A percentile compares a stretch with the other conserved stretches of the same genome.
These are phyloP conservation scores for Drosophila dunni DNA, from an alignment of 1,140 invertebrate species.

Conservation along the genomic window DNA sequence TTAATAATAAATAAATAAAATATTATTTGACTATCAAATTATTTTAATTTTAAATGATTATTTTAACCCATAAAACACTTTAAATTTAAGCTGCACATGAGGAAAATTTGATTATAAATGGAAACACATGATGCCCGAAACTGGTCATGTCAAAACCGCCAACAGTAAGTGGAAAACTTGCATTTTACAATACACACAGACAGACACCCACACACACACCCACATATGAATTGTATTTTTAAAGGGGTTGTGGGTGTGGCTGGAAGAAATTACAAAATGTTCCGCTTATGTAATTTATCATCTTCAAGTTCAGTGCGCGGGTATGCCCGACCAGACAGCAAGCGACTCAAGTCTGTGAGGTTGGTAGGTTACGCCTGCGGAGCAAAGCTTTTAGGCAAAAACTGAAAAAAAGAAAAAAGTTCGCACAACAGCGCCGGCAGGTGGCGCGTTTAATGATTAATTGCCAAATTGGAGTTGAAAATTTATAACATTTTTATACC, in stretches of 20 bases:
- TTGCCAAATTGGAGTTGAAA: slow-evolving; percentile 69
- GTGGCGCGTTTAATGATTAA: slow-evolving; percentile 66
- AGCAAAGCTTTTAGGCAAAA: slow-evolving; percentile 60
- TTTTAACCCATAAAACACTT: too few species aligned
- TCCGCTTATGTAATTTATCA: slow-evolving; percentile 73
- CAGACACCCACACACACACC: slow-evolving; percentile 5
- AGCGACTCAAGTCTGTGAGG: slow-evolving; percentile 2
- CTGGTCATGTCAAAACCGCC: slow-evolving; percentile 31
- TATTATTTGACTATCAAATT: neutral
- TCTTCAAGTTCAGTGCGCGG: slow-evolving; percentile 54
- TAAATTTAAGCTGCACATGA: neutral
- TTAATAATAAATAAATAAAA: too few species aligned
- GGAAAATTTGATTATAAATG: neutral
- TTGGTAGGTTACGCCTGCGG: neutral
- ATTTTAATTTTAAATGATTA: too few species aligned
- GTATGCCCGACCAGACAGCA: neutral
- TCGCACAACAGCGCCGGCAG: slow-evolving; percentile 37
- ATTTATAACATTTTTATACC: slow-evolving; percentile 63
- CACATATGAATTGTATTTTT: slow-evolving; percentile 15
- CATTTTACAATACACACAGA: slow-evolving; percentile 20
- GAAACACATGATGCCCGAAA: slow-evolving; percentile 38
- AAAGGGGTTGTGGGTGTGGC: neutral
- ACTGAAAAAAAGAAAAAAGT: neutral
- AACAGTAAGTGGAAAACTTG: slow-evolving; percentile 52
- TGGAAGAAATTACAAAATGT: slow-evolving; percentile 49